Percentiles rank a stretch among this genome's conserved stretches.
Conservation (phyloP, 2,888 invertebrate genomes). For the Hemistola chrysoprasaria region DNA sequence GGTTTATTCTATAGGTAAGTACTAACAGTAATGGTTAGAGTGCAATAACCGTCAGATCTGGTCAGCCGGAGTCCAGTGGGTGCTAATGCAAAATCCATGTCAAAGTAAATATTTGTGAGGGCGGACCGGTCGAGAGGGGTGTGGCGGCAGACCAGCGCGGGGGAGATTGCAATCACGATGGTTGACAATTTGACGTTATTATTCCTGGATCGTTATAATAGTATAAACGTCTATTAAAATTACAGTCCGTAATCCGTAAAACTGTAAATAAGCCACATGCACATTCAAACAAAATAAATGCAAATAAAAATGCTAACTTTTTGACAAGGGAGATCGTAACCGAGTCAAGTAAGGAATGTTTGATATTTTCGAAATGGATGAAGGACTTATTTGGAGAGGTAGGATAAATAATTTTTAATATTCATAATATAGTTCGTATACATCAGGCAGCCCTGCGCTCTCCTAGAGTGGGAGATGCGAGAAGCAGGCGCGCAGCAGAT, state of each 20-base stretch:
- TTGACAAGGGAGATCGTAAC: slow-evolving; percentile 9
- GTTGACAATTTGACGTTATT: slow-evolving; percentile 30
- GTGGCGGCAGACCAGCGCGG: slow-evolving; percentile 29
- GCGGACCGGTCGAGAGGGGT: slow-evolving; percentile 38
- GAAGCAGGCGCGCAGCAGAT: slow-evolving; percentile 38
- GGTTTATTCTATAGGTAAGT: slow-evolving; percentile 18
- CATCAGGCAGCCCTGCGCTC: slow-evolving; percentile 38
- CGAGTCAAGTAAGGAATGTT: slow-evolving; percentile 22
- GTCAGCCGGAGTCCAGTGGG: slow-evolving; percentile 46
- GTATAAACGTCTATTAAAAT: slow-evolving; percentile 3
- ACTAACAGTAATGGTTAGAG: slow-evolving; percentile 36
- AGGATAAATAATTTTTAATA: slow-evolving; percentile 14
- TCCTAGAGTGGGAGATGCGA: slow-evolving; percentile 34
- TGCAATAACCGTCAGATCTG: slow-evolving; percentile 49
- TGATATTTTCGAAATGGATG: slow-evolving; percentile 24
- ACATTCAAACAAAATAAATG: slow-evolving; percentile 8
- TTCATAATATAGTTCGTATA: slow-evolving; percentile 15
- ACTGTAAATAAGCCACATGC: not conserved
- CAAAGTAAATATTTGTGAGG: slow-evolving; percentile 60
- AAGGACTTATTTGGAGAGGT: slow-evolving; percentile 22
- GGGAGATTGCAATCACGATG: slow-evolving; percentile 24
- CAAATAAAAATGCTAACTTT: slow-evolving; percentile 8
- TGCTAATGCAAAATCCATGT: slow-evolving; percentile 71
- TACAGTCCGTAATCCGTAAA: slow-evolving; percentile 4
- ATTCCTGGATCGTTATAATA: slow-evolving; percentile 1